These are phyloP conservation scores for Thalpophila matura DNA, from an alignment of 2,888 invertebrate genomes.

Conservation along the genomic window DNA sequence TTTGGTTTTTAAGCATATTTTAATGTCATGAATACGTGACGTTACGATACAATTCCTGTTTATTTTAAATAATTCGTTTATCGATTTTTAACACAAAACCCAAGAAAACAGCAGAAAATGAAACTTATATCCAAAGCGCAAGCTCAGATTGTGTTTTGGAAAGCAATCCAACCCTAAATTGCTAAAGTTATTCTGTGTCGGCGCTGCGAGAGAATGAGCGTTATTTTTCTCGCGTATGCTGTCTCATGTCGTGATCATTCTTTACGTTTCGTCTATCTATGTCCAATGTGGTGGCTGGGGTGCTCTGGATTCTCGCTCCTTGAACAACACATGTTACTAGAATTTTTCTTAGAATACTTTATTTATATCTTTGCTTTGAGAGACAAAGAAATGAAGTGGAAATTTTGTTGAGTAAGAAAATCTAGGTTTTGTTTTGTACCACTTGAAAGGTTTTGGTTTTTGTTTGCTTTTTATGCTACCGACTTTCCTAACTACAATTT, in stretches of 20 bases:
- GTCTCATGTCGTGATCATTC: constrained; percentile 88
- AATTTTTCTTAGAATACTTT: constrained; percentile 50
- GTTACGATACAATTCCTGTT: not conserved
- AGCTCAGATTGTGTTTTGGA: constrained; percentile 42
- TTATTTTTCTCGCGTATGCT: constrained; percentile 83
- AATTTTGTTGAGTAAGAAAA: constrained; percentile 16
- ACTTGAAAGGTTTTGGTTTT: constrained; percentile 5
- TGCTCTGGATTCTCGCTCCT: constrained; percentile 39
- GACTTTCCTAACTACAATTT: too few relatives aligned
- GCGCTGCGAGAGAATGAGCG: constrained; percentile 69
- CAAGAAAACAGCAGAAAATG: constrained; percentile 15
- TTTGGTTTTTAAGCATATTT: too few relatives aligned
- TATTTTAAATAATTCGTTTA: not conserved
- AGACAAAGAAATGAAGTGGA: constrained; percentile 57
- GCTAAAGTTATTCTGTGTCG: constrained; percentile 71
- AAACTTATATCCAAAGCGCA: constrained; percentile 24
- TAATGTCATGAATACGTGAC: not conserved
- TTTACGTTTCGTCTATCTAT: constrained; percentile 85
- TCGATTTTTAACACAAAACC: not conserved
- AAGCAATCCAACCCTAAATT: constrained; percentile 78
- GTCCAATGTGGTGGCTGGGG: constrained; percentile 54
- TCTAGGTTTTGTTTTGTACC: constrained; percentile 16
- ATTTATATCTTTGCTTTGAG: constrained; percentile 47
- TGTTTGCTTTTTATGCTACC: too few relatives aligned
- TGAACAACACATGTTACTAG: constrained; percentile 61